Base-by-base conservation (phyloP, 1,140 invertebrate species). In the Brachionus plicatilis region DNA sequence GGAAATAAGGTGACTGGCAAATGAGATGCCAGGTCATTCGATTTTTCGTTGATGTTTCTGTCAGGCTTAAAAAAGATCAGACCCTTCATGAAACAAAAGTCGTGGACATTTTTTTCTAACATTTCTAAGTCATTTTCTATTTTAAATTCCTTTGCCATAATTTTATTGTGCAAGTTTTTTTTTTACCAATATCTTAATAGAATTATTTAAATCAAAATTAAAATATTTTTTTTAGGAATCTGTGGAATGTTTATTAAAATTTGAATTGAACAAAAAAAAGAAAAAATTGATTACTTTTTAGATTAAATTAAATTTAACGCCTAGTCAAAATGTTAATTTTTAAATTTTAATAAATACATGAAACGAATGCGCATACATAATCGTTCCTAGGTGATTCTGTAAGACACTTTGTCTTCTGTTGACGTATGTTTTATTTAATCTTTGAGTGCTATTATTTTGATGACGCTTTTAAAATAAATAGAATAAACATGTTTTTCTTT, bases 1-100 rank as follows among this genome's bases (percentile, higher is more conserved):
- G 79, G 79, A 82, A 82, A 82, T 20, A 82, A 45, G 37, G 79
- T 82, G 53, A 82, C 79, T 5, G 79, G 65, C 24, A 82, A 29
- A 11, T 43, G 79, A 12, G 4, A 33, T 2, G 65, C 79, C 29
- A 45, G 33, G 65, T 68, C 65, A 37, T 82, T 43, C 12, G 72
- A 76, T 3, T 24, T 20, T 29, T 76, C 4, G 43, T 76, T 50
- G 4, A 50, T 47, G 43, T 33, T 53, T 24, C 7, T 29, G 43
- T 76, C 47, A 11, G 17, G 17, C 50, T 33, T 47, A 14, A 76
- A 50, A 6, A 50, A 76, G 11, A 76, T 76, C 12, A 76, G 45
- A 53, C 72, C 72, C 47, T 53, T 76, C 24, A 47, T 50, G 3
- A 76, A 76, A 17, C 72, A 76, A 76, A 50, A 76, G 43, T 76